phyloP scores from a whole-genome alignment of 2,113 vertebrate species.

The Cryptoleucopteryx plumbea region DNA sequence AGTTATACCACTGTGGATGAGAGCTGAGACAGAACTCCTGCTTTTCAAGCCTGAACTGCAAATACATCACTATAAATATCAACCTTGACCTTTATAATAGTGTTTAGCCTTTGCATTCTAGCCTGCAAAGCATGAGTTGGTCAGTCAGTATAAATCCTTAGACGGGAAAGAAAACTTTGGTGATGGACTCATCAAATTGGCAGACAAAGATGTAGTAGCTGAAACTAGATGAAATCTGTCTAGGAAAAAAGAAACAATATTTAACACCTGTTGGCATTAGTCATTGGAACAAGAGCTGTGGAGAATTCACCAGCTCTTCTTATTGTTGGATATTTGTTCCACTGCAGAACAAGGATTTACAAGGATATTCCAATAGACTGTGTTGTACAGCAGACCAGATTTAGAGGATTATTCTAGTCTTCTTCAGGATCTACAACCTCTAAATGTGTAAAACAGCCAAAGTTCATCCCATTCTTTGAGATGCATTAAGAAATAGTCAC shows the following conservation, averaged over 20 bases:
- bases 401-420: neutral
- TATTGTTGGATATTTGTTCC: neutral
- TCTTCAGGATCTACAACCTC: neutral
- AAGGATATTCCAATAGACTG: neutral
- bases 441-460: neutral
- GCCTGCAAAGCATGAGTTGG: neutral
- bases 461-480: neutral
- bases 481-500: neutral
- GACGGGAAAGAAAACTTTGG: neutral
- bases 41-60: neutral
- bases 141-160: neutral
- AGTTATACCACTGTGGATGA: neutral
- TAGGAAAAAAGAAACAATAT: neutral
- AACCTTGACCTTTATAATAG: neutral
- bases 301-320: neutral
- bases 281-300: neutral
- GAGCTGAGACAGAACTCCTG: neutral
- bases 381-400: neutral
- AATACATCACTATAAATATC: neutral
- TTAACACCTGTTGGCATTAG: neutral
- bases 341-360: neutral
- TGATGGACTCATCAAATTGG: neutral
- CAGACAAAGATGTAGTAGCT: neutral
- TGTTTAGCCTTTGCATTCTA: neutral
- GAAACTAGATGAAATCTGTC: neutral